phyloP scores from a whole-genome alignment of 2,797 vertebrate genomes.

The Halcyon chelicuti region DNA sequence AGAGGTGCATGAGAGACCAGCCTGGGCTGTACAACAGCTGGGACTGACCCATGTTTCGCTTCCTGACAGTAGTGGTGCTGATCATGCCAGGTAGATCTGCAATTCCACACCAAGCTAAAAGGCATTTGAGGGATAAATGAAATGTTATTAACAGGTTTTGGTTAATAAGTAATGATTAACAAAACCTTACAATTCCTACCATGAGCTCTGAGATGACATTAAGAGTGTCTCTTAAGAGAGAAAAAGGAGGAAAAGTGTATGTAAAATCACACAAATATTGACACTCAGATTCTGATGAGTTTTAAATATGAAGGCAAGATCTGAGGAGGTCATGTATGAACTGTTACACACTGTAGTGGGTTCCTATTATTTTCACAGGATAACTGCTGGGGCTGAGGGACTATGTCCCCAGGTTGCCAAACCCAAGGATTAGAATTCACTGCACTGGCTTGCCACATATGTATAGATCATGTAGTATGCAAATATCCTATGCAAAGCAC shows the following conservation, averaged over 20 bases:
- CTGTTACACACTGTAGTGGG: neutral
- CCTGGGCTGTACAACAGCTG: neutral
- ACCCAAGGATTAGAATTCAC: neutral
- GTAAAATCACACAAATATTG: neutral
- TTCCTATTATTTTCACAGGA: neutral
- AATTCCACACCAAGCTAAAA: neutral
- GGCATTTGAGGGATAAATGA: neutral
- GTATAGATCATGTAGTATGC: neutral
- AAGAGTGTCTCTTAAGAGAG: neutral
- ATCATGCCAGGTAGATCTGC: neutral
- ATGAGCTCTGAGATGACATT: fast-evolving
- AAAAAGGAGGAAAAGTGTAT: neutral
- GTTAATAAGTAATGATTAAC: neutral
- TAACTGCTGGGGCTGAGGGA: neutral
- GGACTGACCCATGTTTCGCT: neutral
- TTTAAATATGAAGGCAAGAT: neutral
- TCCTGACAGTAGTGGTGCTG: neutral
- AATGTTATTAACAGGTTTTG: neutral
- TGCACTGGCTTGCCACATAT: neutral
- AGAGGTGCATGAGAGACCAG: neutral
- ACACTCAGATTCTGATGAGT: neutral
- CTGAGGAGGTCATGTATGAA: neutral
- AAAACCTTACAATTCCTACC: neutral
- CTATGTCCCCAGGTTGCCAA: neutral
- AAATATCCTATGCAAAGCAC: neutral